Conservation (phyloP, 2,888 invertebrate species). For the Acanthosoma haemorrhoidale region DNA sequence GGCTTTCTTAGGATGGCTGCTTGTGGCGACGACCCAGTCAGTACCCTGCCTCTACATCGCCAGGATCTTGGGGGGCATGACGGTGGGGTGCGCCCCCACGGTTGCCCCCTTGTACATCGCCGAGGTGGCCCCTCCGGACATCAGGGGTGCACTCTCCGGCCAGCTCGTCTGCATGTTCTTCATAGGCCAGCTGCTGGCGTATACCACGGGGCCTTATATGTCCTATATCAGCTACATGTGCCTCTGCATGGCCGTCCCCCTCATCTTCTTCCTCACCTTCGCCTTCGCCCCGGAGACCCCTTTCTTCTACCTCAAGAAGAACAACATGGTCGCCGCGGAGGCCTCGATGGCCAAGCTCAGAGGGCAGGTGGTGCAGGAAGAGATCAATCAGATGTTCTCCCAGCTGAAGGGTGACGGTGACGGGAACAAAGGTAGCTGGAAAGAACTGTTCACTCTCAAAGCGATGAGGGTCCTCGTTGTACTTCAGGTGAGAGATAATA, state of each 20-base stretch:
- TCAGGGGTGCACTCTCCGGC: constrained; percentile 33
- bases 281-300: constrained; percentile 59
- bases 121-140: constrained; percentile 33
- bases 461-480: neutral
- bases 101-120: constrained; percentile 35
- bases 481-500: neutral
- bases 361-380: constrained; percentile 26
- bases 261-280: constrained; percentile 50
- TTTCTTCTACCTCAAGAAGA: constrained; percentile 55
- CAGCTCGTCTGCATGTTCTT: constrained; percentile 3
- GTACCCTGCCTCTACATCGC: constrained; percentile 28
- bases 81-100: constrained; percentile 34
- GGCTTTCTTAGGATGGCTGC: constrained; percentile 29
- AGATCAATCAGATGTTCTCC: constrained; percentile 32
- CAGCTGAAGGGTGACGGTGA: constrained; percentile 23
- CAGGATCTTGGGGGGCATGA: constrained; percentile 35
- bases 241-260: constrained; percentile 50
- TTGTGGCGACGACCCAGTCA: constrained; percentile 25
- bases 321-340: constrained; percentile 49
- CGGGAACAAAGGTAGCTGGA: constrained; percentile 30
- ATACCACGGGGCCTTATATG: constrained; percentile 38
- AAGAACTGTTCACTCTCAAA: constrained; percentile 30
- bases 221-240: constrained; percentile 47
- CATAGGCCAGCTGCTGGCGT: constrained; percentile 35
- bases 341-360: constrained; percentile 34